Percentiles rank a stretch among this genome's conserved stretches.
Evolutionary conservation across 2,113 vertebrate genomes (phyloP).

Genomic region (Mirza zaza): DNA sequence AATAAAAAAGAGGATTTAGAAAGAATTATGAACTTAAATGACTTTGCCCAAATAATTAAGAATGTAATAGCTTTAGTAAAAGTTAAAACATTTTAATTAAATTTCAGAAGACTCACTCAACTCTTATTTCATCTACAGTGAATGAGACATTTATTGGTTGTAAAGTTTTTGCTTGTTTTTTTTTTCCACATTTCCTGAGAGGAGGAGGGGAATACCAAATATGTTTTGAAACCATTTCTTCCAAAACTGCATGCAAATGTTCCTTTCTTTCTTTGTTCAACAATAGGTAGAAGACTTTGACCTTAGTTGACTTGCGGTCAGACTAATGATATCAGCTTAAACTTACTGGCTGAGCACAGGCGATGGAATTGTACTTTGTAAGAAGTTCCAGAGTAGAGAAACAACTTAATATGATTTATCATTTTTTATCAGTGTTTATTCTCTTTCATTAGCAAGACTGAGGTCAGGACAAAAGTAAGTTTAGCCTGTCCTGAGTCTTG

Average conservation of each 20-base stretch:
- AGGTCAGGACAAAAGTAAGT: background rate
- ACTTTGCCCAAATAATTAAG: background rate
- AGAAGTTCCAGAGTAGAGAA: background rate
- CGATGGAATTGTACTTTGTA: background rate
- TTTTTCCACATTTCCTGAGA: background rate
- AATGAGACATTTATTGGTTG: background rate
- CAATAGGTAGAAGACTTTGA: background rate
- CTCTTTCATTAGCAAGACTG: background rate
- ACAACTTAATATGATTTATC: background rate
- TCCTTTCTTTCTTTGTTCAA: background rate
- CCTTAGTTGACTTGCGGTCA: background rate
- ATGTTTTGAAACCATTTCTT: background rate
- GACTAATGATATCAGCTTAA: background rate
- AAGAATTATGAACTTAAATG: background rate
- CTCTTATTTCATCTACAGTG: background rate
- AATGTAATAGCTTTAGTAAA: background rate
- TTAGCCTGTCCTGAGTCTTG: background rate
- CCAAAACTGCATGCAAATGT: background rate
- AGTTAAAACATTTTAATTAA: conserved; percentile 45
- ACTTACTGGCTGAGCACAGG: background rate
- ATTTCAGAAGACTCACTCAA: conserved; percentile 34
- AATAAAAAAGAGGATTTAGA: conserved; percentile 7
- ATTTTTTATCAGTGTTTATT: background rate
- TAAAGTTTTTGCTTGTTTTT: background rate
- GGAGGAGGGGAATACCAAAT: background rate